Evolutionary conservation across 37 sponge, comb jelly and placozoan species (phyloP), one percentile per base, ranked within the genome.

Genomic region (Beroe forskalii): DNA sequence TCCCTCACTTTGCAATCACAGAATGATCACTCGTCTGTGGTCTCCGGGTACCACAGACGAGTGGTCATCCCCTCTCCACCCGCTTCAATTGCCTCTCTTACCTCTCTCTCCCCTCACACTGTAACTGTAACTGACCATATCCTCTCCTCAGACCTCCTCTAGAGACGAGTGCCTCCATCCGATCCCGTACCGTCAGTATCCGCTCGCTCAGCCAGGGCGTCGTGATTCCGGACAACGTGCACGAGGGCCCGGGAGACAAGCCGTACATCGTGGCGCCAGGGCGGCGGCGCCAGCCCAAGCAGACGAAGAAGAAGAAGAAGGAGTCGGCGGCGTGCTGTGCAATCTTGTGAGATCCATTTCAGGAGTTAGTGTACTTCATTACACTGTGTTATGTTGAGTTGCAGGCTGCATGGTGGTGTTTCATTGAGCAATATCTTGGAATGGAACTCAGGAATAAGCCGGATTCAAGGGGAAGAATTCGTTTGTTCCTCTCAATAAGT

Each of bases 251-350:
- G 2, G 72, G 72, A 36, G 72, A 69, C 72, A 69, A 35, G 38
- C 72, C 72, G 38, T 69, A 69, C 17, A 32, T 69, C 6, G 72
- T 69, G 38, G 72, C 72, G 17, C 72, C 72, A 4, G 72, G 72
- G 38, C 35, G 72, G 32, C 27, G 38, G 72, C 27, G 72, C 17
- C 33, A 27, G 27, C 35, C 72, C 32, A 69, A 69, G 32, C 27
- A 27, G 12, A 19, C 28, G 12, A 69, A 69, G 72, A 69, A 69
- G 38, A 69, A 69, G 38, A 33, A 69, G 19, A 36, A 69, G 38
- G 4, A 32, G 33, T 32, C 72, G 32, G 38, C 38, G 17, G 38
- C 38, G 17, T 69, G 72, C 19, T 69, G 72, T 33, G 32, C 39
- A 4, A 69, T 69, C 14, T 37, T 69, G 17, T 69, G 72, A 69